Base-by-base conservation (phyloP, 1,140 invertebrate genomes). In the Macrotrachela quadricornifera region DNA sequence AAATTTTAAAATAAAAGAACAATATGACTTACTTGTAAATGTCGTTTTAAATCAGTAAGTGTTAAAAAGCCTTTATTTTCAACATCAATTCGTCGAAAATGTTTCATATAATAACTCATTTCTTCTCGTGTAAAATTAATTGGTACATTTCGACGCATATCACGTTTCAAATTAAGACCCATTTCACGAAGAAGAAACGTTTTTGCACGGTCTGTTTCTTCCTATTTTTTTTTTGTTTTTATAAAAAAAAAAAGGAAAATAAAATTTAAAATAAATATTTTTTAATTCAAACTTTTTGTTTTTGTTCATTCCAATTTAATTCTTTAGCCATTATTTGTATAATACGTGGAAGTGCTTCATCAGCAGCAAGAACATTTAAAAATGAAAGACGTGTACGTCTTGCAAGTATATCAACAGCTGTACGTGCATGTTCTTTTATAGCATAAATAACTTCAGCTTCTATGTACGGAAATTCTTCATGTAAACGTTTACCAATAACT, bases 381-480 rank as follows among this genome's bases (percentile, higher is more conserved):
- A 97, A 99, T 10, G 91, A 82, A 30, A 99, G 73, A 46, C 94
- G 76, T 16, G 94, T 74, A 30, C 94, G 76, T 46, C 91, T 74
- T 6, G 88, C 90, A 57, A 99, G 83, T 74, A 99, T 85, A 68
- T 99, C 94, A 21, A 95, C 79, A 0, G 90, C 86, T 0, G 85
- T 85, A 65, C 83, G 82, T 10, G 92, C 94, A 67, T 97, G 97
- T 71, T 99, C 92, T 39, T 80, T 76, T 36, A 85, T 78, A 18
- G 91, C 91, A 67, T 96, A 55, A 60, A 50, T 56, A 59, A 92
- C 85, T 76, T 97, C 91, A 15, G 90, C 91, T 67, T 96, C 92
- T 61, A 99, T 86, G 65, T 97, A 99, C 0, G 92, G 91, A 67
- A 94, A 97, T 69, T 96, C 88, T 14, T 85, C 83, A 71, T 97